Conservation (phyloP, 1,140 invertebrate genomes). For the Cecropterus lyciades region DNA sequence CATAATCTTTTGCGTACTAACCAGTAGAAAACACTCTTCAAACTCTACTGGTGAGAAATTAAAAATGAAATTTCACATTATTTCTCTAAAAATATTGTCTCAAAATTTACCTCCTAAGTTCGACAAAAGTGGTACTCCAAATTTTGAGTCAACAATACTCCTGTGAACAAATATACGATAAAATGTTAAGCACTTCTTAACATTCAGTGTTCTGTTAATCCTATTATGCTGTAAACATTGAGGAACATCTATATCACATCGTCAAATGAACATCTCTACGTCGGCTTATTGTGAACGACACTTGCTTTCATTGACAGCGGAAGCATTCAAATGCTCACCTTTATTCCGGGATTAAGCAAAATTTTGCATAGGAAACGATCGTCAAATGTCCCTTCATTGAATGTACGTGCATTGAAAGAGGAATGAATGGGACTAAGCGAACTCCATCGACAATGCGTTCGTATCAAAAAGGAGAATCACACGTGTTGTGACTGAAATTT, state of each 20-base stretch:
- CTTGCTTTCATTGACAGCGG: conserved; percentile 57
- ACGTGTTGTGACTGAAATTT: conserved; percentile 71
- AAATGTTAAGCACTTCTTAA: conserved; percentile 21
- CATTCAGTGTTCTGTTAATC: conserved; percentile 62
- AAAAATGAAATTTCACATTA: no score
- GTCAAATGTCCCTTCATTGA: conserved; percentile 65
- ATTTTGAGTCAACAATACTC: conserved; percentile 41
- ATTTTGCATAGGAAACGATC: conserved; percentile 78
- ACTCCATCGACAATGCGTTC: conserved; percentile 56
- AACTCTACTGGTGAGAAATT: no score
- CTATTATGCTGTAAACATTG: conserved; percentile 70
- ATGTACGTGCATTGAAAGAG: conserved; percentile 44
- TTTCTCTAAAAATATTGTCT: no score
- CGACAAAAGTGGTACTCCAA: conserved; percentile 13
- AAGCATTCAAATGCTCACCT: conserved; percentile 65
- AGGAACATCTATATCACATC: conserved; percentile 56
- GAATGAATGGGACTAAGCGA: conserved; percentile 54
- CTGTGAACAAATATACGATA: conserved; percentile 31
- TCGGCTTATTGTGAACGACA: conserved; percentile 52
- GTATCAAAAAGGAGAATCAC: conserved; percentile 68
- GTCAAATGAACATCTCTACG: conserved; percentile 70
- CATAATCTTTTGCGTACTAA: no score
- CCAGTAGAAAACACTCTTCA: no score
- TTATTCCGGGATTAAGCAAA: conserved; percentile 74
- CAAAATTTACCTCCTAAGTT: background rate